Evolutionary conservation across 2,113 vertebrate species (phyloP).

Genomic region (Dicerorhinus sumatrensis): DNA sequence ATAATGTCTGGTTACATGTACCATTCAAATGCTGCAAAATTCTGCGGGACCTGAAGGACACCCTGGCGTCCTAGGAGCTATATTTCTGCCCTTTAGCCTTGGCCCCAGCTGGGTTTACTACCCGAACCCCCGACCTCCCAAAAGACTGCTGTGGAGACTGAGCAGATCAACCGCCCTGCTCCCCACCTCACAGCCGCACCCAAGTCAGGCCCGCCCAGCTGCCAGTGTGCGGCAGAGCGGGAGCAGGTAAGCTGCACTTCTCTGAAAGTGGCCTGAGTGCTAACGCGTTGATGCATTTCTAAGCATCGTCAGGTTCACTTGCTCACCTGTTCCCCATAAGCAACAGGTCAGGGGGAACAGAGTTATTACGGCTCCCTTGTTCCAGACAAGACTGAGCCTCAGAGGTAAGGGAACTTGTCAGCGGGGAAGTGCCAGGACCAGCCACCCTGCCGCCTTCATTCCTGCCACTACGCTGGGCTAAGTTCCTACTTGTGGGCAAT

Average conservation of each 20-base stretch:
- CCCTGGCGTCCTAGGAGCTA: fast-evolving
- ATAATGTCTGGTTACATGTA: fast-evolving
- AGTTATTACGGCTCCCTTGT: fast-evolving
- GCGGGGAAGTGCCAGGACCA: background rate
- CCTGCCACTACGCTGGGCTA: fast-evolving
- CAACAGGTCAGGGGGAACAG: background rate
- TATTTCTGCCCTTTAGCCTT: fast-evolving
- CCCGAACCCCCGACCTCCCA: fast-evolving
- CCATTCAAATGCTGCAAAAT: background rate
- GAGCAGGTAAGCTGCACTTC: fast-evolving
- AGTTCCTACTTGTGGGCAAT: background rate
- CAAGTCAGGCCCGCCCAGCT: fast-evolving
- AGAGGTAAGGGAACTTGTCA: fast-evolving
- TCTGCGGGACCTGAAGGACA: fast-evolving
- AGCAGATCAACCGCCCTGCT: fast-evolving
- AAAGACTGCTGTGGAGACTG: fast-evolving
- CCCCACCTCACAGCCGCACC: background rate
- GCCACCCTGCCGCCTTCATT: background rate
- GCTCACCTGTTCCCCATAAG: background rate
- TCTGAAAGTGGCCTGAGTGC: background rate
- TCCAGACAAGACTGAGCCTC: background rate
- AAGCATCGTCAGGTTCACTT: fast-evolving
- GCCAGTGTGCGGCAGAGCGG: background rate
- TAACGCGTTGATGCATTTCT: fast-evolving
- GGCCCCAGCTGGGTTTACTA: background rate